Percentiles rank a stretch among this genome's conserved stretches.
phyloP scores from a whole-genome alignment of 1,140 invertebrate species.

The Philotrypesis tridentata region DNA sequence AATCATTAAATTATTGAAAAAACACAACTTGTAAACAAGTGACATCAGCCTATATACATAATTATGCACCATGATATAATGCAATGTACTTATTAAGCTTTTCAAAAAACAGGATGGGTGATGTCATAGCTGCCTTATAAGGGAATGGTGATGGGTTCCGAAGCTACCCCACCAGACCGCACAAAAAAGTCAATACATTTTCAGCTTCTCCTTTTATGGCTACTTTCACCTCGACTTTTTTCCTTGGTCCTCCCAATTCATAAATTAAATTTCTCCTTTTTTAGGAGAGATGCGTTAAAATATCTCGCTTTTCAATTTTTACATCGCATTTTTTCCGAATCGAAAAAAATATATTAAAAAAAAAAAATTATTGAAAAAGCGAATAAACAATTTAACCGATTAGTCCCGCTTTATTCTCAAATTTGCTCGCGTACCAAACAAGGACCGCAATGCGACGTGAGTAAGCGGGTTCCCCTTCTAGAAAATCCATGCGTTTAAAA shows the following conservation, averaged over 20 bases:
- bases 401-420: background rate
- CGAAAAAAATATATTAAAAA: too few relatives aligned
- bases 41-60: conserved; percentile 11
- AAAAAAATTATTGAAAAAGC: background rate
- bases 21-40: background rate
- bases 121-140: conserved; percentile 40
- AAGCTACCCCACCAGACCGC: conserved; percentile 20
- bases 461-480: background rate
- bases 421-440: background rate
- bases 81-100: background rate
- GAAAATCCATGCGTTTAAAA: background rate
- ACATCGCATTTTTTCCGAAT: background rate
- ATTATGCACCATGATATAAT: conserved; percentile 12
- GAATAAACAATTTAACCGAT: background rate
- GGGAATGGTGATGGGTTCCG: background rate
- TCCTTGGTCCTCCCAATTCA: background rate
- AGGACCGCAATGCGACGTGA: background rate
- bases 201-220: conserved; percentile 12
- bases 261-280: background rate
- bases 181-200: conserved; percentile 45
- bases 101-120: conserved; percentile 35
- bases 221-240: conserved; percentile 40
- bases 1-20: background rate
- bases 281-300: background rate
- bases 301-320: background rate